phyloP scores from a whole-genome alignment of 2,113 vertebrate species.

The Xerus inauris region DNA sequence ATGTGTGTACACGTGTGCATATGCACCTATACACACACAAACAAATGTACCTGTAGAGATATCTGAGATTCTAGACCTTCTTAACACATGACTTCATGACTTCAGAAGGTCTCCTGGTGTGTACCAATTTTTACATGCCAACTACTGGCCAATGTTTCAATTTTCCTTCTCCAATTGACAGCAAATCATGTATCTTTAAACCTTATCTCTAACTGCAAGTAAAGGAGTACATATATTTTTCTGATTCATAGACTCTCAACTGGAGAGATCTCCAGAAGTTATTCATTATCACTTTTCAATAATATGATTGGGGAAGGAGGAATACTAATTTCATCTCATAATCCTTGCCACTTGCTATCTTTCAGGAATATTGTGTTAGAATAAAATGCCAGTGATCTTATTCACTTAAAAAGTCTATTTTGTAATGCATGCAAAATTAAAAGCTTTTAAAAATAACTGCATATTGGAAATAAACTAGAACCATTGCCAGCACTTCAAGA shows the following conservation, averaged over 20 bases:
- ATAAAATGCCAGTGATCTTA: neutral
- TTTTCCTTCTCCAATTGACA: constrained; percentile 1
- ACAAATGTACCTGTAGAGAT: neutral
- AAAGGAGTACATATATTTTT: neutral
- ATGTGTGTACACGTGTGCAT: neutral
- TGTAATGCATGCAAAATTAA: neutral
- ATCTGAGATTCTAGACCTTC: neutral
- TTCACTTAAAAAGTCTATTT: constrained; percentile 8
- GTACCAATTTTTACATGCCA: neutral
- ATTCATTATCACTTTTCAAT: neutral
- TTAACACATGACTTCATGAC: neutral
- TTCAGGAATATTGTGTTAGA: neutral
- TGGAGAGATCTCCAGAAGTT: neutral
- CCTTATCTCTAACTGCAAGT: neutral
- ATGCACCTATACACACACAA: neutral
- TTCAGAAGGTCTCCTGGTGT: neutral
- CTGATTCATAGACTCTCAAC: neutral
- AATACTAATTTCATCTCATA: neutral
- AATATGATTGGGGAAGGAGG: neutral
- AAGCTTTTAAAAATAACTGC: constrained; percentile 33
- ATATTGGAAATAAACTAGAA: neutral
- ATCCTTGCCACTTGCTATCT: neutral
- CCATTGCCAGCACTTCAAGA: neutral
- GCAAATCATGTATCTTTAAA: neutral
- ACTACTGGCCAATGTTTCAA: neutral